These are phyloP conservation scores for Heterotilapia buettikoferi DNA, from an alignment of 2,113 vertebrate species.

Conservation along the genomic window DNA sequence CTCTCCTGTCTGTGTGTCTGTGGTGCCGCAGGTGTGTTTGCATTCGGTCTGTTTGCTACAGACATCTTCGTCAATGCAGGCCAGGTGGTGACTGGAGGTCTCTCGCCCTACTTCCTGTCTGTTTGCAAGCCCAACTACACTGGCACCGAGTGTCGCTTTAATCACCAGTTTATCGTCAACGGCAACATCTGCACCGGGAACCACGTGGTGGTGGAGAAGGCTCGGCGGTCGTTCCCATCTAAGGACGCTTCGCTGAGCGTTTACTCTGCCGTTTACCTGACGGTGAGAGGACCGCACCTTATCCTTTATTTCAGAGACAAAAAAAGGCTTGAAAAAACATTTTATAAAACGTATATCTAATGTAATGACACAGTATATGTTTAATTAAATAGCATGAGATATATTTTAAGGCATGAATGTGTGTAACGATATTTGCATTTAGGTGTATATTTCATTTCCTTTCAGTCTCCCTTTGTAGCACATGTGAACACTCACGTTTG, in stretches of 20 bases:
- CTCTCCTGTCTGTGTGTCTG: background rate
- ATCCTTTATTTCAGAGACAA: background rate
- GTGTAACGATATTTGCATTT: background rate
- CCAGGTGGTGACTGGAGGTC: slow-evolving; percentile 93
- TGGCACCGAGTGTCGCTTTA: slow-evolving; percentile 80
- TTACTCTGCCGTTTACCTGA: slow-evolving; percentile 94
- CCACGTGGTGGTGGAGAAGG: slow-evolving; percentile 81
- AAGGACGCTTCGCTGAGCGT: slow-evolving; percentile 96
- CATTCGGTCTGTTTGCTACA: slow-evolving; percentile 96
- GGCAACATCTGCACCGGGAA: slow-evolving; percentile 94
- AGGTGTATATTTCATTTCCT: background rate
- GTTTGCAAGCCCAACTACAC: slow-evolving; percentile 98
- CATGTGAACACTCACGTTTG: background rate
- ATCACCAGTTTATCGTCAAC: slow-evolving; percentile 86
- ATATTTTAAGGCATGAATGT: background rate
- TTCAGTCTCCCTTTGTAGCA: background rate
- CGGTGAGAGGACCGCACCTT: slow-evolving; percentile 70
- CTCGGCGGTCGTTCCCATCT: slow-evolving; percentile 93
- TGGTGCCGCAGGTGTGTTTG: slow-evolving; percentile 85
- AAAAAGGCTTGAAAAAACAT: background rate
- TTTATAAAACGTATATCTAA: background rate
- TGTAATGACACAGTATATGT: background rate
- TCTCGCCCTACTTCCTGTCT: slow-evolving; percentile 93
- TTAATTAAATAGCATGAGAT: background rate
- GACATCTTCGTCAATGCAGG: slow-evolving; percentile 98